phyloP scores from a whole-genome alignment of 2,113 vertebrate species.

The Megaceryle torquata region DNA sequence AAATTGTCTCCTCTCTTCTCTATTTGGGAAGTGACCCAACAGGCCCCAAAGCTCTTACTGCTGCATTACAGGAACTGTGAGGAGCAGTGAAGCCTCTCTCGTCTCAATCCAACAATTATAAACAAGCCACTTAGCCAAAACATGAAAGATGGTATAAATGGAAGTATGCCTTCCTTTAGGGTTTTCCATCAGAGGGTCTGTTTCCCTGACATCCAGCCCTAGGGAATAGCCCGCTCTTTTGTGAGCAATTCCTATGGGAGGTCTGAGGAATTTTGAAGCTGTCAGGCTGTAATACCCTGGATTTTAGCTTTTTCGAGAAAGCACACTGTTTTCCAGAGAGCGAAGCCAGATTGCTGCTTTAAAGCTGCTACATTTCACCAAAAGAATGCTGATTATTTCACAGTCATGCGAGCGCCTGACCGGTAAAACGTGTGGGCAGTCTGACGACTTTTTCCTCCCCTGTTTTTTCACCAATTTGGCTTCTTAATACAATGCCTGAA shows the following conservation, averaged over 20 bases:
- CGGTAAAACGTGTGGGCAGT: slow-evolving; percentile 53
- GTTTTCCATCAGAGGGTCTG: background rate
- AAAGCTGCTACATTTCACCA: slow-evolving; percentile 62
- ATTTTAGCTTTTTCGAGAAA: slow-evolving; percentile 47
- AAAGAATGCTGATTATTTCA: slow-evolving; percentile 69
- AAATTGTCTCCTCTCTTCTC: background rate
- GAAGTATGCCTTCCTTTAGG: slow-evolving; percentile 36
- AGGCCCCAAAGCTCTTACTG: background rate
- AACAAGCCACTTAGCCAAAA: slow-evolving; percentile 32
- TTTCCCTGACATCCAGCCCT: slow-evolving; percentile 33
- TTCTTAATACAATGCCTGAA: slow-evolving; percentile 45
- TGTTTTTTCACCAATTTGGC: slow-evolving; percentile 36
- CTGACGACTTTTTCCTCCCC: background rate
- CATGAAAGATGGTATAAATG: slow-evolving; percentile 44
- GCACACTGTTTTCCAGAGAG: slow-evolving; percentile 47
- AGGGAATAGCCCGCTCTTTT: slow-evolving; percentile 33
- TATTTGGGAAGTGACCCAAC: background rate
- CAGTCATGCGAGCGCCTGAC: slow-evolving; percentile 60
- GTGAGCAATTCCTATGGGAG: slow-evolving; percentile 30
- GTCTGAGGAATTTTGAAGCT: slow-evolving; percentile 54
- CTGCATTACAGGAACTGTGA: background rate
- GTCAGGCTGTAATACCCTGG: slow-evolving; percentile 59
- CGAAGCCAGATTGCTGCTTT: slow-evolving; percentile 43
- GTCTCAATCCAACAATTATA: slow-evolving; percentile 6
- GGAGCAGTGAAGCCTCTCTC: background rate